Evolutionary conservation across 2,888 invertebrate genomes (phyloP).

Genomic region (Homarus gammarus): DNA sequence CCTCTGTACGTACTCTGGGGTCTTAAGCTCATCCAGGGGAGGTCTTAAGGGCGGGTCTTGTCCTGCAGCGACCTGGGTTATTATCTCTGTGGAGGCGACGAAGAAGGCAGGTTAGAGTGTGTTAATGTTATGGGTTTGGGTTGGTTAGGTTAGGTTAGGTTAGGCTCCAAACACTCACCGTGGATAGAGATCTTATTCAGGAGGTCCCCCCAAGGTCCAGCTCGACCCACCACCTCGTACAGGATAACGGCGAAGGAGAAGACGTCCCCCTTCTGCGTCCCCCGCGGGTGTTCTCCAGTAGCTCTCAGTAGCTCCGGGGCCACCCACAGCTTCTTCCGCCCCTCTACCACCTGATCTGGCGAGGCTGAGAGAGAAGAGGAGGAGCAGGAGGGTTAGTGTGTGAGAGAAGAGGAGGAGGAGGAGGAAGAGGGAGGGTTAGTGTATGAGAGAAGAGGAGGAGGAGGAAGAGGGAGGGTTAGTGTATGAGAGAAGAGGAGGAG

Average conservation of each 20-base stretch:
- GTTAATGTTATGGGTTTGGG: no score
- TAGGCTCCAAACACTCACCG: no score
- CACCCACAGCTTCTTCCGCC: slow-evolving; percentile 83
- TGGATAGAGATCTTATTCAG: slow-evolving; percentile 81
- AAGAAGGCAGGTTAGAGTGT: no score
- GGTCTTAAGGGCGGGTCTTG: slow-evolving; percentile 83
- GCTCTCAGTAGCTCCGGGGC: slow-evolving; percentile 88
- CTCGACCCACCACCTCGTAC: slow-evolving; percentile 89
- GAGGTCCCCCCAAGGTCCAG: slow-evolving; percentile 89
- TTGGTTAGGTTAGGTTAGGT: no score
- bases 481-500: not conserved
- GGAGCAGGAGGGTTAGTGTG: no score
- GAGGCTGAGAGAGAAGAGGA: slow-evolving; percentile 32
- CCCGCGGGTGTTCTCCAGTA: slow-evolving; percentile 81
- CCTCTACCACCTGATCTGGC: slow-evolving; percentile 23
- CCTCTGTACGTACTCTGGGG: slow-evolving; percentile 87
- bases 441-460: no score
- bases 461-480: no score
- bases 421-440: no score
- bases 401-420: no score
- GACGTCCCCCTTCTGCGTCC: slow-evolving; percentile 91
- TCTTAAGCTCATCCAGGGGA: slow-evolving; percentile 84
- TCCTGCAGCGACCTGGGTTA: slow-evolving; percentile 48
- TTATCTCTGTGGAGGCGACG: no score
- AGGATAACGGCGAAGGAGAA: slow-evolving; percentile 91